Evolutionary conservation across 2,888 invertebrate genomes (phyloP).

Genomic region (Coleophora deauratella): DNA sequence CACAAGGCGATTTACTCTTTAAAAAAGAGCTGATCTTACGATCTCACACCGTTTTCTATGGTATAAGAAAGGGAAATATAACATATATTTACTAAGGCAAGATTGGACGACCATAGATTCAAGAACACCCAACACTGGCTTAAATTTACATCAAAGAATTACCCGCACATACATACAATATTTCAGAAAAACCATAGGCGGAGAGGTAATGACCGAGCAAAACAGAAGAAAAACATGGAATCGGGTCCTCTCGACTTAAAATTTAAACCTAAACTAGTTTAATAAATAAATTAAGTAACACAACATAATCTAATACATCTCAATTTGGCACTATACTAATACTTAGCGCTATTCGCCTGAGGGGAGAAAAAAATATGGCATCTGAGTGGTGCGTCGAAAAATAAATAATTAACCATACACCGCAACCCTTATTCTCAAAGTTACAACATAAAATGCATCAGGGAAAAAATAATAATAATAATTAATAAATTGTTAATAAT

Average conservation of each 20-base stretch:
- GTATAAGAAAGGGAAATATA: too few species aligned
- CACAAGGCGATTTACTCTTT: too few species aligned
- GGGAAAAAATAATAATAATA: too few species aligned
- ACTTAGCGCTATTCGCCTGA: slow-evolving; percentile 24
- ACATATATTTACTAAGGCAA: slow-evolving; percentile 9
- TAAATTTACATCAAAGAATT: slow-evolving; percentile 8
- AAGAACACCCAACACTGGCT: too few species aligned
- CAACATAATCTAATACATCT: slow-evolving; percentile 35
- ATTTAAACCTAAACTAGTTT: slow-evolving; percentile 24
- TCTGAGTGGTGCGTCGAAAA: too few species aligned
- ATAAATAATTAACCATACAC: too few species aligned
- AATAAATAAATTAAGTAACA: slow-evolving; percentile 67
- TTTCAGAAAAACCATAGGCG: slow-evolving; percentile 36
- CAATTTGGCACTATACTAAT: slow-evolving; percentile 67
- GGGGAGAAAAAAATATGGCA: neutral
- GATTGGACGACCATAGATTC: slow-evolving; percentile 13
- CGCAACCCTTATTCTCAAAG: too few species aligned
- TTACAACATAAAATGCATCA: too few species aligned
- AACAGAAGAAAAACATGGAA: slow-evolving; percentile 34
- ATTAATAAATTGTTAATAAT: too few species aligned
- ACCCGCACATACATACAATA: slow-evolving; percentile 13
- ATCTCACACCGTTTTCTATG: too few species aligned
- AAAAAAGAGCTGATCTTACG: too few species aligned
- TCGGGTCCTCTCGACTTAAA: slow-evolving; percentile 29
- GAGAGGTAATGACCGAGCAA: slow-evolving; percentile 40